Conservation (phyloP, 2,797 vertebrate genomes). For the Lateolabrax maculatus region DNA sequence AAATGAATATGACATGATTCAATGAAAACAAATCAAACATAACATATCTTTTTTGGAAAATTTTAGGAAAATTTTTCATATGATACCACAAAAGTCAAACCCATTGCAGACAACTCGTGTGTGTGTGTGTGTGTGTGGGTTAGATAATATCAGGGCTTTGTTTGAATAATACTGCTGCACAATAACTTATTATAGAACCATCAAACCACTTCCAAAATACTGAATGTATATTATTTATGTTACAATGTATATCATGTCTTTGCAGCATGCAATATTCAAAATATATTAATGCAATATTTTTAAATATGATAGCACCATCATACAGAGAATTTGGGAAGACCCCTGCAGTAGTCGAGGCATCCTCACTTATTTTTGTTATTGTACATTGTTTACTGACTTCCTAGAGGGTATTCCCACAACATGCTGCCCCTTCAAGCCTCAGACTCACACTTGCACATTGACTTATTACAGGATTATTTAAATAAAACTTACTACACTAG, state of each 20-base stretch:
- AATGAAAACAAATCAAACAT: slow-evolving; percentile 1
- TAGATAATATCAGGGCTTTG: neutral
- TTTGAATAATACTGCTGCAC: neutral
- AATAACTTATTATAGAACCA: neutral
- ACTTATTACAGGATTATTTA: neutral
- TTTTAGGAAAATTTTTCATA: neutral
- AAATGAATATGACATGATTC: slow-evolving; percentile 1
- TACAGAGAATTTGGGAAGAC: neutral
- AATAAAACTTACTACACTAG: slow-evolving; percentile 16
- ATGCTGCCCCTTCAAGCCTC: neutral
- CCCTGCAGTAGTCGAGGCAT: neutral
- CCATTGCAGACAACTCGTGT: neutral
- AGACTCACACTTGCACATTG: neutral
- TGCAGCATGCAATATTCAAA: slow-evolving; percentile 23
- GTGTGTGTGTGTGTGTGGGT: neutral
- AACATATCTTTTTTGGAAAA: neutral
- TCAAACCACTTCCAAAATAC: slow-evolving; percentile 17
- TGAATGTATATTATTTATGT: neutral
- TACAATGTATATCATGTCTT: too few relatives aligned
- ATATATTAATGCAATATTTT: slow-evolving; percentile 1
- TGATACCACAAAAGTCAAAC: neutral
- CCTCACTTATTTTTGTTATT: neutral
- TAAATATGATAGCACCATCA: slow-evolving; percentile 37
- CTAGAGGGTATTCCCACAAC: neutral
- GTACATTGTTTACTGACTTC: neutral